Evolutionary conservation across 2,888 invertebrate genomes (phyloP).

Genomic region (Exephanes ischioxanthus): DNA sequence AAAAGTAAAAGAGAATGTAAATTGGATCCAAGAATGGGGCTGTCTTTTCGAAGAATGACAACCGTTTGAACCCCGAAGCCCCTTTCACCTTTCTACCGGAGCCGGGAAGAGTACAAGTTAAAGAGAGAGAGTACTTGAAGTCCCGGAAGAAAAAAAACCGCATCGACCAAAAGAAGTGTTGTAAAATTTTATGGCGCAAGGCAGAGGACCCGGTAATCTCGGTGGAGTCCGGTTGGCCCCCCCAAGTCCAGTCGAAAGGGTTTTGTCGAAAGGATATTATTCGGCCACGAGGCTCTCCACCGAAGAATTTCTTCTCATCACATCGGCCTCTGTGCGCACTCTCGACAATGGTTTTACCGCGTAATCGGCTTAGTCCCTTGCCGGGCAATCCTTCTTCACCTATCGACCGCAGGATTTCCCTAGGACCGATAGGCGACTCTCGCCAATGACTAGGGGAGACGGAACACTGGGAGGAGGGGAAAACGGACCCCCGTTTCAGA

Average conservation of each 20-base stretch:
- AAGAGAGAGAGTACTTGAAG: slow-evolving; percentile 32
- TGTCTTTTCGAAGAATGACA: slow-evolving; percentile 14
- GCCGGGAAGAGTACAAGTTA: not conserved
- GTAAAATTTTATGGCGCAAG: slow-evolving; percentile 77
- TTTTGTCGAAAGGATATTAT: slow-evolving; percentile 70
- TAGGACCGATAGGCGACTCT: slow-evolving; percentile 18
- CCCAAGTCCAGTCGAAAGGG: slow-evolving; percentile 67
- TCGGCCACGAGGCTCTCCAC: slow-evolving; percentile 35
- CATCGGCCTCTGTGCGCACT: slow-evolving; percentile 10
- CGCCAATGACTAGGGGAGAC: not conserved
- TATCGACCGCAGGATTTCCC: slow-evolving; percentile 73
- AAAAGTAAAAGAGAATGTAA: not conserved
- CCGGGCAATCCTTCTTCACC: slow-evolving; percentile 59
- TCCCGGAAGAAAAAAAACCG: slow-evolving; percentile 74
- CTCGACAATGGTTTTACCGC: slow-evolving; percentile 71
- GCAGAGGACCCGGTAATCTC: slow-evolving; percentile 71
- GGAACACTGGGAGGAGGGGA: no score
- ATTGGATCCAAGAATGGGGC: not conserved
- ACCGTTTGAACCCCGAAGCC: slow-evolving; percentile 31
- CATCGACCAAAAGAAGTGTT: slow-evolving; percentile 73
- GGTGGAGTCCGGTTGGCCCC: slow-evolving; percentile 43
- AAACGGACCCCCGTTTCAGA: no score
- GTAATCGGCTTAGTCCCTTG: slow-evolving; percentile 73
- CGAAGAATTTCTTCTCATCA: slow-evolving; percentile 29
- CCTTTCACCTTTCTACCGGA: slow-evolving; percentile 67